Evolutionary conservation across 2,797 vertebrate genomes (phyloP), one percentile per base, ranked within the genome.

Genomic region (Ptychobarbus kaznakovi): DNA sequence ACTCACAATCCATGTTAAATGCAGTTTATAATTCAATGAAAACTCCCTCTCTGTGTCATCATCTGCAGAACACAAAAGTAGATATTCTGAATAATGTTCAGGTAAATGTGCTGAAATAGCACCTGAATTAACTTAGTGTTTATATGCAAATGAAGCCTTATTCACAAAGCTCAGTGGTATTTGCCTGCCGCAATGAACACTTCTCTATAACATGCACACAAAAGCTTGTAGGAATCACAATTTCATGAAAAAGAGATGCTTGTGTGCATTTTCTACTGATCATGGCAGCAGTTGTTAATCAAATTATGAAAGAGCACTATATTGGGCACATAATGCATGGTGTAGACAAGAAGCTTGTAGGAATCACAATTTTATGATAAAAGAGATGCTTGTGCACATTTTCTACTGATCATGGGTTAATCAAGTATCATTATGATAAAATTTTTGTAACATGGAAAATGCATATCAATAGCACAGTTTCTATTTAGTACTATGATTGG

Each of bases 281-380:
- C 49, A 22, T 56, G 28, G 49, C 75, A 78, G 56, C n/a, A 63
- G n/a, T 63, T 63, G 22, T 63, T 44, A 78, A 78, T 78, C 56
- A 61, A 61, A 78, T 63, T 38, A 63, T 18, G 56, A 44, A 70
- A 70, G 22, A 42, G 38, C 38, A n/a, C 35, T 2, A 70, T 70
- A 70, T 70, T 70, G 20, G 20, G 22, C 68, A 70, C n/a, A 42
- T 20, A 20, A 68, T 38, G 65, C 65, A 68, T 38, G 7, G 32
- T 38, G 65, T 68, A 68, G 65, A 68, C 32, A n/a, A n/a, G n/a
- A n/a, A n/a, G n/a, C n/a, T n/a, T n/a, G n/a, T n/a, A n/a, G n/a
- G n/a, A n/a, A n/a, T n/a, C n/a, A n/a, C n/a, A n/a, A n/a, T n/a
- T n/a, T n/a, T n/a, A n/a, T n/a, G n/a, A n/a, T n/a, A n/a, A n/a